phyloP scores from a whole-genome alignment of 2,113 vertebrate species.

The Mustelus asterias region DNA sequence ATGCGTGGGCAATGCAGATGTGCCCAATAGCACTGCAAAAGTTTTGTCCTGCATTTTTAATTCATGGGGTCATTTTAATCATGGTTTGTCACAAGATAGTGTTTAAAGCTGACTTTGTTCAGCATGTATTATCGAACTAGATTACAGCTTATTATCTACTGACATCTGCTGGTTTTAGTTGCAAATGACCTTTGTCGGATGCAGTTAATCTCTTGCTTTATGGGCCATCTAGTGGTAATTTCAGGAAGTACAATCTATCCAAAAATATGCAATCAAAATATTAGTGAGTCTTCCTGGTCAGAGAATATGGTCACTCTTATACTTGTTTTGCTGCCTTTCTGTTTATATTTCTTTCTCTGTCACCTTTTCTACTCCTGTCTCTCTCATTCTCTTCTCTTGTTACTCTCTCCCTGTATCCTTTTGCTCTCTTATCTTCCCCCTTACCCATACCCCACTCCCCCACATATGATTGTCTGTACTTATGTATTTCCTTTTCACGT shows the following conservation, averaged over 20 bases:
- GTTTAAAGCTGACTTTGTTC: background rate
- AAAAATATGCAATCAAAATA: background rate
- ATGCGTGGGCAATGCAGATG: background rate
- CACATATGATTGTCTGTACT: background rate
- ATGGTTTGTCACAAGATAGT: background rate
- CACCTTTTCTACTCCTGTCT: background rate
- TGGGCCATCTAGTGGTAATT: background rate
- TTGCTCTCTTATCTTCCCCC: background rate
- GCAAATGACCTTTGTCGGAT: slow-evolving; percentile 38
- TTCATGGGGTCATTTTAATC: background rate
- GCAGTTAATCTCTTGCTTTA: background rate
- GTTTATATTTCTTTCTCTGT: background rate
- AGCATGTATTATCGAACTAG: background rate
- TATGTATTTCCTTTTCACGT: background rate
- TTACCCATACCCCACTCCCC: background rate
- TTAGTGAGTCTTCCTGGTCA: background rate
- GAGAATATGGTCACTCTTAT: background rate
- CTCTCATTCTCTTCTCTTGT: background rate
- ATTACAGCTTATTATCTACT: slow-evolving; percentile 55
- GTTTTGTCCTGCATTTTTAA: background rate
- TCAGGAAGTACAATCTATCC: background rate
- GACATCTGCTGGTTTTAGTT: slow-evolving; percentile 61
- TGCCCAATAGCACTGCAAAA: background rate
- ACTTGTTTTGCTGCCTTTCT: background rate
- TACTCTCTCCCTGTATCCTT: background rate